Evolutionary conservation across 2,797 vertebrate species (phyloP), one percentile per base, ranked within the genome.

Genomic region (Aplochiton taeniatus): DNA sequence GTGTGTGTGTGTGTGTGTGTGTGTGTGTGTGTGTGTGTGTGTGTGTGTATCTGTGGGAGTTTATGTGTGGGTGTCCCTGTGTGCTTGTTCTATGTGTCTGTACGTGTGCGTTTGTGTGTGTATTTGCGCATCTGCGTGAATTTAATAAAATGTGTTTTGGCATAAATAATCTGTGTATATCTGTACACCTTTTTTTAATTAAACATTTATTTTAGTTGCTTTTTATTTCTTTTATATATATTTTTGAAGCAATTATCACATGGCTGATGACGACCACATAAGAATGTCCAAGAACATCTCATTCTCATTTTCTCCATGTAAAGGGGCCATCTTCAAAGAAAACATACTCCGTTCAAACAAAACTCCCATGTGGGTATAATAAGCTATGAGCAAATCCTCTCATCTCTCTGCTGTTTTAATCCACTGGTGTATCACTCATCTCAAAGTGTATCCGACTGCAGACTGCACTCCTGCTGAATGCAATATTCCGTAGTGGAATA

Each of bases 291-390:
- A 59, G 1, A 61, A 59, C 55, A 65, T 18, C 49, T 51, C 67
- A 63, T 70, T 61, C 63, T 54, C 58, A 68, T 62, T 63, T 58
- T 51, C 69, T 63, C 59, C 19, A 51, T 65, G 61, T 74, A 61
- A 76, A 66, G 54, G 54, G 64, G 69, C 58, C 52, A 18, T 11
- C 17, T 59, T n/a, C 8, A 58, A 60, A 31, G 4, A 11, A 8
- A 7, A 14, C 17, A 31, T 14, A 19, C 31, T 31, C n/a, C n/a
- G n/a, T 31, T 60, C 8, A 56, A 58, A 72, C 65, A 75, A 68
- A 76, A 70, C 58, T 63, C 69, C 45, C 49, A 56, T 63, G 58
- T 66, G 49, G 43, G 47, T 14, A 56, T 63, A 55, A 19, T 47
- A 41, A 44, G 11, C 17, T 20, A 8, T 44, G 44, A 19, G 18